Evolutionary conservation across 2,888 invertebrate species (phyloP).

Genomic region (Melieria crassipennis): DNA sequence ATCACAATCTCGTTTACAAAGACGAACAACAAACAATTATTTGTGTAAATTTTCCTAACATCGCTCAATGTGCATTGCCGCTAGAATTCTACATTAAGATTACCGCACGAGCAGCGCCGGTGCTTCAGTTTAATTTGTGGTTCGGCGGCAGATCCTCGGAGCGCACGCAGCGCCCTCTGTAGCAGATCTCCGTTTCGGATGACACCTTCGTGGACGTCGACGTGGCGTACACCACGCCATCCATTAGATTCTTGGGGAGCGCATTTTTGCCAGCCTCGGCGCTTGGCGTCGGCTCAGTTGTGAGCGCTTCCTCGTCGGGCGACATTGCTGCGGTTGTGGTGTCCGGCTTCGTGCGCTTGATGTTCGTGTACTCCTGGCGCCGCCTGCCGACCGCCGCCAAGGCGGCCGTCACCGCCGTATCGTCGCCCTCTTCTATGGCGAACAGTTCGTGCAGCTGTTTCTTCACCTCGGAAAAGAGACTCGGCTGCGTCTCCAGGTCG

Average conservation of each 20-base stretch:
- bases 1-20: slow-evolving; percentile 40
- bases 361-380: slow-evolving; percentile 62
- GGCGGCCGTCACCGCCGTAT: slow-evolving; percentile 53
- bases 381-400: slow-evolving; percentile 55
- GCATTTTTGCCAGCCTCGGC: slow-evolving; percentile 49
- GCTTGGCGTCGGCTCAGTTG: slow-evolving; percentile 33
- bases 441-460: slow-evolving; percentile 63
- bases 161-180: slow-evolving; percentile 85
- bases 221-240: slow-evolving; percentile 68
- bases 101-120: no score
- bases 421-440: slow-evolving; percentile 57
- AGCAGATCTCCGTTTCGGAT: slow-evolving; percentile 89
- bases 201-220: slow-evolving; percentile 85
- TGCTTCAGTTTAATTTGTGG: slow-evolving; percentile 60
- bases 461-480: slow-evolving; percentile 64
- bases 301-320: slow-evolving; percentile 35
- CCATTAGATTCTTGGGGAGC: slow-evolving; percentile 64
- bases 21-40: neutral
- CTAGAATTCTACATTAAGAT: neutral
- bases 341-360: slow-evolving; percentile 55
- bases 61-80: neutral
- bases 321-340: slow-evolving; percentile 49
- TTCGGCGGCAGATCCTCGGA: slow-evolving; percentile 65
- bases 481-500: slow-evolving; percentile 62
- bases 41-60: neutral